Conservation (phyloP, 2,797 vertebrate species). For the Champsocephalus esox region DNA sequence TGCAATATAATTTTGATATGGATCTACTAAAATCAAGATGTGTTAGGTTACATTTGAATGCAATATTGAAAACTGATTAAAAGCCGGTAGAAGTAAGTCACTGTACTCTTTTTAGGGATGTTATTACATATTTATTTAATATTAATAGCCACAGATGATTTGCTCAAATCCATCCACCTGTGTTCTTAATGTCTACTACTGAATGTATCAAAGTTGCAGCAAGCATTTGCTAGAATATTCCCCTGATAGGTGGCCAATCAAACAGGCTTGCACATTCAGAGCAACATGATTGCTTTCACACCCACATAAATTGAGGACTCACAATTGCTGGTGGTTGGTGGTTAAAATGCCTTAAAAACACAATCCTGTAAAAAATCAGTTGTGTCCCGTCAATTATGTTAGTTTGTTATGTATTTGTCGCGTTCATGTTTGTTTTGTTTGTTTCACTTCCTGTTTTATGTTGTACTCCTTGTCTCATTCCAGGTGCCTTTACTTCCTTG, state of each 20-base stretch:
- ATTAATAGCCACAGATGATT: too few species aligned
- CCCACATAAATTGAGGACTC: neutral
- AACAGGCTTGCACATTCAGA: neutral
- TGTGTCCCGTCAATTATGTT: too few species aligned
- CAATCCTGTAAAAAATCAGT: slow-evolving; percentile 6
- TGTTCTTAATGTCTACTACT: neutral
- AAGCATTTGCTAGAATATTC: neutral
- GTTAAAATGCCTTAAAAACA: neutral
- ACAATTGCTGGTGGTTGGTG: neutral
- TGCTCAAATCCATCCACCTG: neutral
- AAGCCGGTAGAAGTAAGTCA: neutral
- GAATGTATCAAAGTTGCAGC: neutral
- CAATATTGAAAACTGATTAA: neutral
- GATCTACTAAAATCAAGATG: neutral
- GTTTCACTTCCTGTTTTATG: too few species aligned
- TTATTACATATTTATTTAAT: too few species aligned
- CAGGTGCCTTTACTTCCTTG: too few species aligned
- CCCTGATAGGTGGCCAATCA: neutral
- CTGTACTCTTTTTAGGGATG: neutral
- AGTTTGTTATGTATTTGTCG: too few species aligned
- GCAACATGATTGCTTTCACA: neutral
- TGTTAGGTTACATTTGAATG: neutral
- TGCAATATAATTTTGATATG: neutral
- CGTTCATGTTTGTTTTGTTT: too few species aligned
- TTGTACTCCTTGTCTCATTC: too few species aligned